Evolutionary conservation across 1,140 invertebrate genomes (phyloP), one percentile per base, ranked within the genome.

Genomic region (Neotoxoptera formosana): DNA sequence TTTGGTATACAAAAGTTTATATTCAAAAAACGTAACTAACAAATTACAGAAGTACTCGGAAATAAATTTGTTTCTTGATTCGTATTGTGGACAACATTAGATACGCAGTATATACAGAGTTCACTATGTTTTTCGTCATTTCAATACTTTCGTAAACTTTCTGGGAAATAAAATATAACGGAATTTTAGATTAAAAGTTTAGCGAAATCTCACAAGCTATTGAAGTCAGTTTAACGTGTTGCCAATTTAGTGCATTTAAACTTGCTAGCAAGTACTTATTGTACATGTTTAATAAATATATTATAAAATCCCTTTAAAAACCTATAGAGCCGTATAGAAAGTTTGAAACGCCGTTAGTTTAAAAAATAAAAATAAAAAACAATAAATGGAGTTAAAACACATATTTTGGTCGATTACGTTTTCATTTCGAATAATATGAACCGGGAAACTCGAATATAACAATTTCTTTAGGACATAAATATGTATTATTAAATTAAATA

Each of bases 201-300:
- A 47, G 30, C 11, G 14, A 87, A 45, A 87, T 47, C 30, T 47
- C 14, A 47, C 25, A 47, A 87, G 11, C 45, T 87, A 87, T 87
- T 47, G 45, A 87, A 47, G 84, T 87, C 84, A 47, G 41, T 30
- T 47, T 47, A 87, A 87, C 30, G 30, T 87, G 84, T 87, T 87
- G 45, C 41, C 11, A 87, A 87, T 87, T 48, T 47, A 48, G 45
- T 48, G 7, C 45, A n/a, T 45, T 34, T 83, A 23, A 83, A 83
- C 34, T 83, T 41, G 34, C n/a, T 30, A 7, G 47, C n/a, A 76
- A 83, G 34, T 83, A 83, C 81, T 36, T 76, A 76, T 67, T 76
- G 4, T n/a, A 20, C 30, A 84, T 45, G 17, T 34, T 23, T 11
- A 36, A 41, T 45, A 47, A 45, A 88, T 51, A 48, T 51, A 51